Conservation (phyloP, 2,113 vertebrate species). For the Pelobates fuscus region DNA sequence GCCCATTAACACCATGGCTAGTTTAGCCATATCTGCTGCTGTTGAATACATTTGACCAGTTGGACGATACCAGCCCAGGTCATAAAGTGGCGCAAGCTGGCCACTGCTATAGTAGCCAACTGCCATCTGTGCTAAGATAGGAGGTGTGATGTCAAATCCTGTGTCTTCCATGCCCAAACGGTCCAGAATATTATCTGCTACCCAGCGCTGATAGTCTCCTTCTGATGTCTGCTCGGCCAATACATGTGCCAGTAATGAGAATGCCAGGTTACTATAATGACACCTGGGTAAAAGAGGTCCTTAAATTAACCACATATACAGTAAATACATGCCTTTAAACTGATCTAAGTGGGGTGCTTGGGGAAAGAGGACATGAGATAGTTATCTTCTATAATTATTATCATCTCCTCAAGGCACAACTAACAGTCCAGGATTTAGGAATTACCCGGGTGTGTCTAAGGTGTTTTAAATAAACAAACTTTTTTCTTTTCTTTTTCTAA, state of each 20-base stretch:
- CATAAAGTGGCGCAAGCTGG: constrained; percentile 77
- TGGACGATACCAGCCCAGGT: constrained; percentile 90
- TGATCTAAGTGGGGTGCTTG: neutral
- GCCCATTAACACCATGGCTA: constrained; percentile 80
- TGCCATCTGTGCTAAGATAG: constrained; percentile 71
- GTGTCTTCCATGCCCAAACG: constrained; percentile 84
- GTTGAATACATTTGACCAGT: constrained; percentile 94
- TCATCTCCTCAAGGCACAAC: too few species aligned
- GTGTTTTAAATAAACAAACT: too few species aligned
- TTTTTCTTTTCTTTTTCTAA: too few species aligned
- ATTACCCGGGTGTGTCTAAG: too few species aligned
- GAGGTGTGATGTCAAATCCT: constrained; percentile 75
- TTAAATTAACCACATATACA: neutral
- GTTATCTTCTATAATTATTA: too few species aligned
- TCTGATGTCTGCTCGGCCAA: constrained; percentile 72
- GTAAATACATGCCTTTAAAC: neutral
- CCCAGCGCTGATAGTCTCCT: constrained; percentile 82
- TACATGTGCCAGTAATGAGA: constrained; percentile 83
- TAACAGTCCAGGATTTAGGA: too few species aligned
- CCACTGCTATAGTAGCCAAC: constrained; percentile 81
- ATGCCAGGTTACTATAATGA: constrained; percentile 92
- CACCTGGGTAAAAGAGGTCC: constrained; percentile 70
- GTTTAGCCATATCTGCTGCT: constrained; percentile 82
- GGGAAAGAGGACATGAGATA: too few species aligned
- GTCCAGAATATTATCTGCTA: constrained; percentile 78